Conservation (phyloP, 2,797 vertebrate species). For the Tachyglossus aculeatus region DNA sequence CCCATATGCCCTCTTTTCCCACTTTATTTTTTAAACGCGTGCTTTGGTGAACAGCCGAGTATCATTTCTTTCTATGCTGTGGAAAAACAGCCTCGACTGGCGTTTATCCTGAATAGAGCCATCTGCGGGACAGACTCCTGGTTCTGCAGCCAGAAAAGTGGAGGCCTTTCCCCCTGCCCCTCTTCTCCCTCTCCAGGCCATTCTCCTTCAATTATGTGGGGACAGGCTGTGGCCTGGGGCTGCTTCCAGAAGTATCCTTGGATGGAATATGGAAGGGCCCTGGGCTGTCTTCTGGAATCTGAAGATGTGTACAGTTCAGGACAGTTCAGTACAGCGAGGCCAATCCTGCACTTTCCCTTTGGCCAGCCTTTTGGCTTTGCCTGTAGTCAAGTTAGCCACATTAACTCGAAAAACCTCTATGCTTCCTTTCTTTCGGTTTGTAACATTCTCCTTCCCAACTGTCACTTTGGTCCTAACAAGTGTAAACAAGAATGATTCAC, state of each 20-base stretch:
- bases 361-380: constrained; percentile 29
- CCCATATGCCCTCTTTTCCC: constrained; percentile 22
- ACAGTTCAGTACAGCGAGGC: background rate
- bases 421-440: background rate
- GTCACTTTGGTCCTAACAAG: background rate
- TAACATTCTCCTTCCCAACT: background rate
- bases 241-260: constrained; percentile 39
- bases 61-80: constrained; percentile 36
- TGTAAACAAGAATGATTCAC: background rate
- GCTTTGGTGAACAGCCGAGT: constrained; percentile 21
- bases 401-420: background rate
- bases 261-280: background rate
- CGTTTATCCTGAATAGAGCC: constrained; percentile 33
- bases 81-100: constrained; percentile 35
- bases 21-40: constrained; percentile 19
- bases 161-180: background rate
- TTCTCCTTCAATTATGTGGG: constrained; percentile 47
- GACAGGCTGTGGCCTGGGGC: constrained; percentile 5
- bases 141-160: background rate
- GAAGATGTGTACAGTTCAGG: constrained; percentile 22
- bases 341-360: constrained; percentile 34
- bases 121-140: background rate
- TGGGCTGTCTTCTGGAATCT: constrained; percentile 27
- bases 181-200: constrained; percentile 2
- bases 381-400: background rate